Evolutionary conservation across 1,140 invertebrate species (phyloP), one percentile per base, ranked within the genome.

Genomic region (Sycophaga agraensis): DNA sequence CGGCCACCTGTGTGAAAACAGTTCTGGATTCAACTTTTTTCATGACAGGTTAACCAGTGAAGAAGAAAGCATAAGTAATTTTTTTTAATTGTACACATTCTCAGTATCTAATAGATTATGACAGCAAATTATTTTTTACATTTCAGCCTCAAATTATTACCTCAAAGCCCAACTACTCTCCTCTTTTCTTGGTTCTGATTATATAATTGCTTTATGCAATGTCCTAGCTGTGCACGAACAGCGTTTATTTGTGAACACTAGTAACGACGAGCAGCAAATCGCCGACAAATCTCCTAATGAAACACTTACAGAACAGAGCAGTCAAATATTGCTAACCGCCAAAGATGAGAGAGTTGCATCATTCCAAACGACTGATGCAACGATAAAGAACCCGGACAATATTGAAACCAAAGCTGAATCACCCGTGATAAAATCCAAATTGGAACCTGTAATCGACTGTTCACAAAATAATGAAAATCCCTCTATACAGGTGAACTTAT

Each of bases 191-290:
- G 81, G 85, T 12, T 68, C 81, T 2, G 86, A 87, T 64, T 89
- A 89, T 70, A 75, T 92, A 50, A 84, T 89, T 11, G 89, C 89
- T n/a, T 77, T 92, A 40, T 93, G 91, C 73, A 90, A 91, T 72
- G 80, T 87, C 35, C 72, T 89, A 19, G 88, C 87, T 3, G 84
- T 87, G 39, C 82, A 83, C 39, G 84, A 88, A 62, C 85, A 59
- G n/a, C n/a, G 42, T 12, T 19, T 59, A 6, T 39, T 59, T 14
- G 45, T 28, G 9, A 63, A 56, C 22, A 16, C 7, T 4, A 59
- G 45, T 14, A 48, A 46, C 56, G 54, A 63, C 5, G 54, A 58
- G 22, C 50, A 26, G 22, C 35, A 51, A 21, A 4, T 12, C 2
- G 12, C 31, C n/a, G 22, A 57, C 9, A 31, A 19, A 2, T 22